Percentiles rank a stretch among this genome's conserved stretches.
Conservation (phyloP, 2,113 vertebrate genomes). For the Muntiacus muntjak region DNA sequence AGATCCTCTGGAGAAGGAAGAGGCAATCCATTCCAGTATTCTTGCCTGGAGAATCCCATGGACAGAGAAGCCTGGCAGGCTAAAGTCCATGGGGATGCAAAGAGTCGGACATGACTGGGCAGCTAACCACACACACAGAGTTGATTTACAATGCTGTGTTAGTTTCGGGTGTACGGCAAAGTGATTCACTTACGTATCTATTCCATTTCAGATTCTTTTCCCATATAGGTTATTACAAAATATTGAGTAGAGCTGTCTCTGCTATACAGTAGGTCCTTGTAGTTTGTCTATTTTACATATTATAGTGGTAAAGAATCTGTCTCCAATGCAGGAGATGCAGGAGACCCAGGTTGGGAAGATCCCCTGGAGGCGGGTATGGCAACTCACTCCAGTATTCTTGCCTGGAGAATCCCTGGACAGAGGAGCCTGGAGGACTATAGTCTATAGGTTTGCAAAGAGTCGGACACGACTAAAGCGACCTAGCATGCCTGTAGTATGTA, state of each 20-base stretch:
- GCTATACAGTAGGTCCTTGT: neutral
- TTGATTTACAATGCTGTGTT: neutral
- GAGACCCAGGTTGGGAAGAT: neutral
- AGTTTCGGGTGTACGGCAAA: neutral
- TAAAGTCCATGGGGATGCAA: neutral
- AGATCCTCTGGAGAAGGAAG: neutral
- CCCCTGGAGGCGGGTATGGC: neutral
- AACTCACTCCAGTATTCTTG: neutral
- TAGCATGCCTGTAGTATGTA: neutral
- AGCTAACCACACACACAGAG: neutral
- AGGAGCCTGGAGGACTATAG: neutral
- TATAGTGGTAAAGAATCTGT: neutral
- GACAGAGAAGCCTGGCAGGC: neutral
- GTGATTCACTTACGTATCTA: neutral
- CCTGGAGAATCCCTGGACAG: neutral
- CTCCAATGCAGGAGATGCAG: neutral
- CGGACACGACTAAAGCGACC: neutral
- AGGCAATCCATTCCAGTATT: neutral
- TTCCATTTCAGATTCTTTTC: neutral
- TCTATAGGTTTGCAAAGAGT: neutral
- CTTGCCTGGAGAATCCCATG: neutral
- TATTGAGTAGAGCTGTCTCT: neutral
- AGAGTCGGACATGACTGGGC: neutral
- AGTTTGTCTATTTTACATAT: neutral
- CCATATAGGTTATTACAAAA: neutral